Base-by-base conservation (phyloP, 2,113 vertebrate genomes). In the Pimephales promelas region DNA sequence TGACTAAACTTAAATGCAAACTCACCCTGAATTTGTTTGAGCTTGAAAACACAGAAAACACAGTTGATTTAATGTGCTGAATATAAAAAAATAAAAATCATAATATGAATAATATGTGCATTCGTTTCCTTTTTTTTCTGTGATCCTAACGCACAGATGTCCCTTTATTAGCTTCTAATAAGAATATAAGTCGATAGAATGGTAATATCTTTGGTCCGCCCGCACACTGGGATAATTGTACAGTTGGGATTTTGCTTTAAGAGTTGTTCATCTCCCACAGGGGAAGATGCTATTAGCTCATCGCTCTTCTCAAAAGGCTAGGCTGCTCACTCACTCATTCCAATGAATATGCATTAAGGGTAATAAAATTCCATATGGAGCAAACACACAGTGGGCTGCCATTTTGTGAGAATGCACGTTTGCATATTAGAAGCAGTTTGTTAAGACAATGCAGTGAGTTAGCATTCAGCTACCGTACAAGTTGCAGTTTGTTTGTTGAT, bases 61-160 rank as follows among this genome's bases (percentile, higher is more conserved):
- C 88, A 87, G 89, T 87, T 92, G 86, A 79, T 87, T 82, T 82
- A 57, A 84, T 75, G 71, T 56, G 34, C 89, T 43, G 89, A 92
- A 90, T 36, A 68, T 22, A 68, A 87, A 90, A 90, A 89, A 86
- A 86, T 79, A 22, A 84, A 89, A 88, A 90, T 91, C 86, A 89
- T 89, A 70, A 86, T 73, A 90, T 88, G 85, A 83, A 90, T 91
- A 83, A 90, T 91, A 84, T 89, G 62, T 57, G 61, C 52, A 57
- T 85, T 54, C 4, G 18, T 5, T 43, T 71, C 16, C 70, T 24
- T 70, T 64, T 70, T 64, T 82, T 18, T 22, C 49, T 43, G 10
- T 82, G 22, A 56, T 76, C 31, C 56, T 45, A 40, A 62, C 3
- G 13, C 79, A 82, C 68, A 75, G 47, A 57, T 28, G 79, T 77